Conservation (phyloP, 2,888 invertebrate species). For the Oegoconia quadripuncta region DNA sequence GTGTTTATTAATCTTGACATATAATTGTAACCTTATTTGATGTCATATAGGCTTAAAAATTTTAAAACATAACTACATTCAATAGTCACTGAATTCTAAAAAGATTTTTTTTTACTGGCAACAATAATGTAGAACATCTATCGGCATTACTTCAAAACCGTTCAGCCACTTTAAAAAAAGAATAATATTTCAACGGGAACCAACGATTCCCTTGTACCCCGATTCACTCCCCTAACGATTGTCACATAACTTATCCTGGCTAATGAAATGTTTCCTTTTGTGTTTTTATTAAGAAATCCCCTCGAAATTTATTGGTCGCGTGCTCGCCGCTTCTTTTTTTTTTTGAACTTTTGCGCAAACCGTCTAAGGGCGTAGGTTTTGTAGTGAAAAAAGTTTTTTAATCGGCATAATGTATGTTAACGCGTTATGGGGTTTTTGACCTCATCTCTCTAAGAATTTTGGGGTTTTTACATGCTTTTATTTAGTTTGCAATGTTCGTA, state of each 20-base stretch:
- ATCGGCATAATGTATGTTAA: slow-evolving; percentile 3
- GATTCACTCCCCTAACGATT: background rate
- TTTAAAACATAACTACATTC: no score
- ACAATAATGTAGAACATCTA: no score
- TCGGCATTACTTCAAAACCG: background rate
- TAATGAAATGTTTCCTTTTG: slow-evolving; percentile 39
- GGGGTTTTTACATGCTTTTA: background rate
- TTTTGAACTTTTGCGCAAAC: no score
- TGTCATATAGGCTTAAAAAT: no score
- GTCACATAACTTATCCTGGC: slow-evolving; percentile 36
- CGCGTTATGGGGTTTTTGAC: background rate
- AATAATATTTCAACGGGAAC: background rate
- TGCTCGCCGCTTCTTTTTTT: slow-evolving; percentile 24
- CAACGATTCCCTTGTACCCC: background rate
- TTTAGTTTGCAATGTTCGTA: background rate
- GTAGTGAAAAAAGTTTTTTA: slow-evolving; percentile 3
- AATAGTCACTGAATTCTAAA: no score
- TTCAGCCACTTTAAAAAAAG: background rate
- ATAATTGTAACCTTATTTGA: no score
- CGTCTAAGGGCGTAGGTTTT: no score
- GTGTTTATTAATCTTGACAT: no score
- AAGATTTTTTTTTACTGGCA: no score
- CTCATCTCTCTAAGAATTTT: slow-evolving; percentile 1
- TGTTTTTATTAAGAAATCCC: slow-evolving; percentile 35
- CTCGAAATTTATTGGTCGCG: slow-evolving; percentile 38